Percentiles rank a stretch among this genome's conserved stretches.
phyloP scores from a whole-genome alignment of 2,797 vertebrate species.

The Buceros bicornis region DNA sequence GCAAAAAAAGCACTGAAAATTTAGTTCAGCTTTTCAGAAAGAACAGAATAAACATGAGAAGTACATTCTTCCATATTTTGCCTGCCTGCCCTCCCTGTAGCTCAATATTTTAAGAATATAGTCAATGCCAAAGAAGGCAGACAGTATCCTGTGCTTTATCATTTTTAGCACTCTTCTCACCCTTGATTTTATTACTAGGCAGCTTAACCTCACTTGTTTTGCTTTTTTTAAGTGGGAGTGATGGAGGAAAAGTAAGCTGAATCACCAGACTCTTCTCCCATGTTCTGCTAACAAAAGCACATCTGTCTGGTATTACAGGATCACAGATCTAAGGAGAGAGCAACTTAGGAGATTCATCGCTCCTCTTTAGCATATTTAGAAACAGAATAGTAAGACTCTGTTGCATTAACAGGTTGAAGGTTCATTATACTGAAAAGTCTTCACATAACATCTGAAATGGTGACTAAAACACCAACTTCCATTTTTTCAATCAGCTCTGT shows the following conservation, averaged over 20 bases:
- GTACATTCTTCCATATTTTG: background rate
- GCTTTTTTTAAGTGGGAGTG: background rate
- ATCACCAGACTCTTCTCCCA: background rate
- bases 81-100: background rate
- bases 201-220: background rate
- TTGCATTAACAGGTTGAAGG: background rate
- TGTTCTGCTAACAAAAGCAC: background rate
- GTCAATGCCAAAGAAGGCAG: background rate
- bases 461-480: background rate
- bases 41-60: background rate
- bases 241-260: background rate
- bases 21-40: background rate
- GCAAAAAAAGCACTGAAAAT: background rate
- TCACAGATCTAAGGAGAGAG: background rate
- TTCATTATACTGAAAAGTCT: background rate
- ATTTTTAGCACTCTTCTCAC: background rate
- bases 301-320: background rate
- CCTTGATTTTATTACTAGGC: background rate
- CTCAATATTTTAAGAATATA: background rate
- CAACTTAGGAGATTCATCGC: background rate
- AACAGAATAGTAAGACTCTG: background rate
- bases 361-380: background rate
- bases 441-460: background rate
- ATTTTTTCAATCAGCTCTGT: background rate
- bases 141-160: fast-evolving